These are phyloP conservation scores for Oncorhynchus clarkii DNA, from an alignment of 2,113 vertebrate genomes.

Conservation along the genomic window DNA sequence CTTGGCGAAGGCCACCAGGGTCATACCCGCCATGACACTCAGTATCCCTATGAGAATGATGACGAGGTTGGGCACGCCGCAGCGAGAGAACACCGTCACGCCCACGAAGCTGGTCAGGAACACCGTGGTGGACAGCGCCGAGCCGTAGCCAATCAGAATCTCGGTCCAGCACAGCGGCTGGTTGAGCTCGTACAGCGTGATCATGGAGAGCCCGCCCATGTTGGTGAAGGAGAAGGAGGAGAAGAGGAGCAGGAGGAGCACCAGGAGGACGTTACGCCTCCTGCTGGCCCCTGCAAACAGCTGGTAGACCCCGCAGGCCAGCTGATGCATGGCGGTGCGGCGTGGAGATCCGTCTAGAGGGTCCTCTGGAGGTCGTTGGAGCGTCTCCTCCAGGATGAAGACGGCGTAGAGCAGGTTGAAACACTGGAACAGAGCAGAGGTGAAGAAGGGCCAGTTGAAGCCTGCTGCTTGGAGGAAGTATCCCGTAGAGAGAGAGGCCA, in stretches of 20 bases:
- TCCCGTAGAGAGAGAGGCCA: slow-evolving; percentile 83
- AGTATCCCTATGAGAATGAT: slow-evolving; percentile 84
- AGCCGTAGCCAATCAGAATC: slow-evolving; percentile 89
- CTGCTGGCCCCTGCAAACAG: slow-evolving; percentile 75
- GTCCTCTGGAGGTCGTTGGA: slow-evolving; percentile 32
- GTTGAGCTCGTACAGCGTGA: slow-evolving; percentile 87
- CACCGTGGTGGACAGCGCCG: slow-evolving; percentile 76
- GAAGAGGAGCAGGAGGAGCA: slow-evolving; percentile 78
- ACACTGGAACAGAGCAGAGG: slow-evolving; percentile 63
- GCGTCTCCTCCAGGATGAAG: slow-evolving; percentile 83
- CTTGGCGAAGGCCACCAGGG: slow-evolving; percentile 79
- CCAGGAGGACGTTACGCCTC: slow-evolving; percentile 66
- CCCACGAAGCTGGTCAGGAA: slow-evolving; percentile 87
- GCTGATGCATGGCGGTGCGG: slow-evolving; percentile 53
- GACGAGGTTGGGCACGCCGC: slow-evolving; percentile 74
- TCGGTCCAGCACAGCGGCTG: slow-evolving; percentile 92
- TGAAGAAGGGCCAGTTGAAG: slow-evolving; percentile 86
- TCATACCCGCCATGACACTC: slow-evolving; percentile 77
- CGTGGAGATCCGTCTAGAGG: slow-evolving; percentile 4
- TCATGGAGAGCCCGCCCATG: slow-evolving; percentile 71
- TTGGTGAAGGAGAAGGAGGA: slow-evolving; percentile 74
- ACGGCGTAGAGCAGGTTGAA: slow-evolving; percentile 80
- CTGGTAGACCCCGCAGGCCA: slow-evolving; percentile 73
- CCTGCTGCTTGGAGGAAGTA: slow-evolving; percentile 83
- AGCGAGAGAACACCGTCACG: slow-evolving; percentile 79